Conservation (phyloP, 2,888 invertebrate genomes). For the Lomographa bimaculata region DNA sequence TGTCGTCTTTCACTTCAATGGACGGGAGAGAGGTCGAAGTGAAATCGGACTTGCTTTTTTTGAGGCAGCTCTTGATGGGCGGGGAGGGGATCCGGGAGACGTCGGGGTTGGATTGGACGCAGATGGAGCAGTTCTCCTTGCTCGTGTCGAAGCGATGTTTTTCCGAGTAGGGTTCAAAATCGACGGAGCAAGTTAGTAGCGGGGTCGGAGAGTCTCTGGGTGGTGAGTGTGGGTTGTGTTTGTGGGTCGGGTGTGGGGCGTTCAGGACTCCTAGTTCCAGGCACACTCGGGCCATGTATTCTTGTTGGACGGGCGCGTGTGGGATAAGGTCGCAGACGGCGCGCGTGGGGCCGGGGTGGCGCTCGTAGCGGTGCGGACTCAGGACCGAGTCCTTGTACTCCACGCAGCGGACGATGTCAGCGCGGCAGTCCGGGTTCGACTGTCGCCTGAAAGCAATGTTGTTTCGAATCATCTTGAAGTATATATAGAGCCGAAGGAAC, state of each 20-base stretch:
- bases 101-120: conserved; percentile 70
- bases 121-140: conserved; percentile 67
- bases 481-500: too few species aligned
- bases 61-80: conserved; percentile 75
- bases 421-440: conserved; percentile 66
- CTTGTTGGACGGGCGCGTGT: conserved; percentile 43
- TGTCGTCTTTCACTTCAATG: conserved; percentile 54
- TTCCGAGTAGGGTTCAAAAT: conserved; percentile 62
- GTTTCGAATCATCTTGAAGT: too few species aligned
- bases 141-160: conserved; percentile 54
- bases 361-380: conserved; percentile 52
- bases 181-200: conserved; percentile 59
- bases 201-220: conserved; percentile 48
- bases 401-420: conserved; percentile 77
- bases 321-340: conserved; percentile 74
- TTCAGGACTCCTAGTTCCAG: conserved; percentile 78
- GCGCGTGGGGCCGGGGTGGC: conserved; percentile 47
- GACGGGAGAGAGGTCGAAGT: conserved; percentile 68
- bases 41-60: conserved; percentile 57
- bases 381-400: conserved; percentile 63
- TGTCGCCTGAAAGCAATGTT: conserved; percentile 44
- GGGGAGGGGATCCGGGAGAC: conserved; percentile 65
- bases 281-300: conserved; percentile 77
- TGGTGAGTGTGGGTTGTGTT: conserved; percentile 30
- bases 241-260: conserved; percentile 43